Percentiles rank a stretch among this genome's conserved stretches.
Evolutionary conservation across 2,113 vertebrate genomes (phyloP).

Genomic region (Aldabrachelys gigantea): DNA sequence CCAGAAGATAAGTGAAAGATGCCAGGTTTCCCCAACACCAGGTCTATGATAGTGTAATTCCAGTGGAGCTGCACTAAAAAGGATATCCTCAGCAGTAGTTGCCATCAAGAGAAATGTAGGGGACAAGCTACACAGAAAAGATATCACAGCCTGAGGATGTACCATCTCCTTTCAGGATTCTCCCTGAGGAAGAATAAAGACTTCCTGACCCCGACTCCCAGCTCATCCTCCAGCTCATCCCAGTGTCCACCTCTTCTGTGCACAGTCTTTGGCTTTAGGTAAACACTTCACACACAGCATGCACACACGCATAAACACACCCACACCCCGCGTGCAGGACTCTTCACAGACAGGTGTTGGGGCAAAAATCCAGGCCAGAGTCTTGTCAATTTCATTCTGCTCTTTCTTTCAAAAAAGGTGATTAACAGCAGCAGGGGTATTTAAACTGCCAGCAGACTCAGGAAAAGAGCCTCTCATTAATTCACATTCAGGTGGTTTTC

Average conservation of each 20-base stretch:
- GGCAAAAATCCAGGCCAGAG: neutral
- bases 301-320: rapidly evolving
- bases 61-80: neutral
- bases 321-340: neutral
- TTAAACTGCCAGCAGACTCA: neutral
- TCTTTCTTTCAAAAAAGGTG: neutral
- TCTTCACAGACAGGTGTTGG: neutral
- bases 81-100: neutral
- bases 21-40: neutral
- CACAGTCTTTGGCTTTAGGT: neutral
- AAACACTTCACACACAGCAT: neutral
- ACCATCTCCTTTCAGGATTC: rapidly evolving
- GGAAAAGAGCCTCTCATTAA: neutral
- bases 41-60: neutral
- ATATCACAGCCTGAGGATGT: neutral
- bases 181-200: neutral
- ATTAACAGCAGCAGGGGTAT: neutral
- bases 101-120: neutral
- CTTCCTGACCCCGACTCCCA: neutral
- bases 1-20: neutral
- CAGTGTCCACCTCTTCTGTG: neutral
- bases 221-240: neutral
- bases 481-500: neutral
- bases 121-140: neutral
- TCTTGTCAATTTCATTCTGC: neutral